Percentiles rank a stretch among this genome's conserved stretches.
Conservation (phyloP, 2,888 invertebrate species). For the Platynereis dumerilii region DNA sequence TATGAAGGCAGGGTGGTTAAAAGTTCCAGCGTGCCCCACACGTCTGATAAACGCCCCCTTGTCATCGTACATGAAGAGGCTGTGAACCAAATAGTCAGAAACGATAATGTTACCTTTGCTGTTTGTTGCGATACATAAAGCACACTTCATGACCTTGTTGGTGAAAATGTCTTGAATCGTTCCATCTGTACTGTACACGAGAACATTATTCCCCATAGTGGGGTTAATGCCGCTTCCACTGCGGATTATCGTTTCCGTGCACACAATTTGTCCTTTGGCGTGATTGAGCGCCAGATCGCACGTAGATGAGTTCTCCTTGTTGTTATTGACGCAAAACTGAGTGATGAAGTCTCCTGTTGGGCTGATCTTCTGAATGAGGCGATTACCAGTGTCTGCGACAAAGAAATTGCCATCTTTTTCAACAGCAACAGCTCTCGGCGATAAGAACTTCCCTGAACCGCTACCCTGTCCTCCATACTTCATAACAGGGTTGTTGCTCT, state of each 20-base stretch:
- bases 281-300: constrained; percentile 35
- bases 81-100: constrained; percentile 38
- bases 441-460: constrained; percentile 35
- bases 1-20: constrained; percentile 40
- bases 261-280: constrained; percentile 33
- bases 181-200: constrained; percentile 31
- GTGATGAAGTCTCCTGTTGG: constrained; percentile 27
- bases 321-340: constrained; percentile 32
- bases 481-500: constrained; percentile 36
- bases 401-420: constrained; percentile 32
- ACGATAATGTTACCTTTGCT: constrained; percentile 36
- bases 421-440: constrained; percentile 35
- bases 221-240: constrained; percentile 24
- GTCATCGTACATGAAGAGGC: constrained; percentile 35
- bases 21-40: constrained; percentile 32
- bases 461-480: constrained; percentile 32
- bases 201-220: constrained; percentile 34
- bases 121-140: constrained; percentile 37
- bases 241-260: constrained; percentile 36
- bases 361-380: constrained; percentile 36
- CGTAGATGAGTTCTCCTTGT: constrained; percentile 31
- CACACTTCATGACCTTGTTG: constrained; percentile 38
- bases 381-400: constrained; percentile 38
- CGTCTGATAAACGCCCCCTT: constrained; percentile 29
- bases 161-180: constrained; percentile 33